Percentiles rank a stretch among this genome's conserved stretches.
Evolutionary conservation across 92 coral and sea anemone species (phyloP).

Genomic region (Porites lobata): DNA sequence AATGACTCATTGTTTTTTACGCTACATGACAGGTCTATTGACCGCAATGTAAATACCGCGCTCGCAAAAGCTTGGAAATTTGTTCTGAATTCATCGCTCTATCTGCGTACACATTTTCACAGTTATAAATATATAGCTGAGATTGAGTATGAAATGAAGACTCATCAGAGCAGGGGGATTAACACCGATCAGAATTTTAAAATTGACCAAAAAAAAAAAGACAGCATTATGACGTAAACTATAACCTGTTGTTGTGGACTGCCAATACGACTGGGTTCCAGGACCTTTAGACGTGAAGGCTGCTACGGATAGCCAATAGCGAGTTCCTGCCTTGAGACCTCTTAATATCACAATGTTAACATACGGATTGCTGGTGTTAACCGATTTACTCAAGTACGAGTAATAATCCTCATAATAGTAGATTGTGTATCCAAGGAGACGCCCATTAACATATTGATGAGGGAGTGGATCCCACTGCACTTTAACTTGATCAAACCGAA

Average conservation of each 20-base stretch:
- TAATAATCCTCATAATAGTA: neutral
- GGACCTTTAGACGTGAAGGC: neutral
- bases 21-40: too few relatives aligned
- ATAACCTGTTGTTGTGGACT: neutral
- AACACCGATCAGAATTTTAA: too few relatives aligned
- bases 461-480: conserved; percentile 11
- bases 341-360: neutral
- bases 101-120: too few relatives aligned
- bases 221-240: neutral
- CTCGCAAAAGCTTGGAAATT: too few relatives aligned
- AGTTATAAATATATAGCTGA: too few relatives aligned
- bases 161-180: too few relatives aligned
- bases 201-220: too few relatives aligned
- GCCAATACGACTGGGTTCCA: neutral
- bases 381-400: neutral
- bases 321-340: neutral
- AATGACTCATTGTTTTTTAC: too few relatives aligned
- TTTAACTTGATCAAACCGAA: neutral
- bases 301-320: neutral
- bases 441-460: neutral
- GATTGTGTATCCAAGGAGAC: neutral
- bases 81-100: too few relatives aligned
- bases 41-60: too few relatives aligned
- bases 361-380: neutral
- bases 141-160: too few relatives aligned